Conservation (phyloP, 2,113 vertebrate species). For the western clawed frog (Xenopus tropicalis) region UCB_Xtro_10.0 CM004445.2:45703501-45704000, state of each 20-base stretch:
- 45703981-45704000: slow-evolving; percentile 78
- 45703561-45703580: neutral
- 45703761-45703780: too few species aligned
- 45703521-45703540: slow-evolving; percentile 8
- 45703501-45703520: slow-evolving; percentile 6
- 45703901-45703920: slow-evolving; percentile 38
- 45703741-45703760: too few species aligned
- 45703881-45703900: slow-evolving; percentile 41
- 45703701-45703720: neutral
- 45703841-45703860: neutral
- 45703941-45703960: slow-evolving; percentile 63
- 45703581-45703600: neutral
- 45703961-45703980: slow-evolving; percentile 64
- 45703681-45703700: too few species aligned
- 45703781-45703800: too few species aligned
- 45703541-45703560: neutral
- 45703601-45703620: neutral
- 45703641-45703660: too few species aligned
- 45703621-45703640: neutral
- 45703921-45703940: slow-evolving; percentile 44
- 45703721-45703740: neutral
- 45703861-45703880: slow-evolving; percentile 51
- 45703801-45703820: too few species aligned
- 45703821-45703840: neutral
- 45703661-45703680: too few species aligned